Evolutionary conservation across 1,140 invertebrate genomes (phyloP).

Genomic region (Rhagoletis zephyria): DNA sequence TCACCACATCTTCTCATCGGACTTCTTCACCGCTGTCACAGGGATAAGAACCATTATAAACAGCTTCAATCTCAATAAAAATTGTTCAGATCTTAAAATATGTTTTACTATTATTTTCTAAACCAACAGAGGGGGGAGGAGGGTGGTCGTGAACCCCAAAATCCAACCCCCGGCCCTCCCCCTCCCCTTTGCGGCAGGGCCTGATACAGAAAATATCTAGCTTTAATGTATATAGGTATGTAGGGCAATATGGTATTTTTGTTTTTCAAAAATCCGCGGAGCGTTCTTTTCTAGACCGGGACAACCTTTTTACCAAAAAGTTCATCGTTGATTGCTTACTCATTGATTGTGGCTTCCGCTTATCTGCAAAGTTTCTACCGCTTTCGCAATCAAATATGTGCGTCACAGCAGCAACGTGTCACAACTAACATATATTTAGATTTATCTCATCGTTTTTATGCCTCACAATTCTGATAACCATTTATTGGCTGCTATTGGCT

Average conservation of each 20-base stretch:
- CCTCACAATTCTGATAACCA: background rate
- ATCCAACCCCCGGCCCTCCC: no score
- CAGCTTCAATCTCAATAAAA: no score
- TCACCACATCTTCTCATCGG: no score
- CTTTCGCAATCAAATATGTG: conserved; percentile 37
- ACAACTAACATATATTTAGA: background rate
- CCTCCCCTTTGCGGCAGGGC: no score
- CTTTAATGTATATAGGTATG: no score
- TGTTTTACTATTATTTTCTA: no score
- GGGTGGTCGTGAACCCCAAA: no score
- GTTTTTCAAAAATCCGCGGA: background rate
- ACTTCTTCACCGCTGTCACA: no score
- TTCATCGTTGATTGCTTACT: conserved; percentile 6
- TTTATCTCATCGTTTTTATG: conserved; percentile 11
- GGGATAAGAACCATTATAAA: no score
- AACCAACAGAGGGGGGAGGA: no score
- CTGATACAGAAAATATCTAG: no score
- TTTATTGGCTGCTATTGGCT: conserved; percentile 12
- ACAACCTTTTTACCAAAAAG: background rate
- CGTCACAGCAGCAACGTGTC: background rate
- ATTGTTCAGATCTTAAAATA: no score
- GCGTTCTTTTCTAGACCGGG: background rate
- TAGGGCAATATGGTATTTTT: background rate
- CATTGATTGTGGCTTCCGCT: conserved; percentile 11
- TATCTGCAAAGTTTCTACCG: background rate